A percentile compares a stretch with the other conserved stretches of the same genome.
Conservation (phyloP, 1,140 invertebrate species). For the Neodiprion lecontei region DNA sequence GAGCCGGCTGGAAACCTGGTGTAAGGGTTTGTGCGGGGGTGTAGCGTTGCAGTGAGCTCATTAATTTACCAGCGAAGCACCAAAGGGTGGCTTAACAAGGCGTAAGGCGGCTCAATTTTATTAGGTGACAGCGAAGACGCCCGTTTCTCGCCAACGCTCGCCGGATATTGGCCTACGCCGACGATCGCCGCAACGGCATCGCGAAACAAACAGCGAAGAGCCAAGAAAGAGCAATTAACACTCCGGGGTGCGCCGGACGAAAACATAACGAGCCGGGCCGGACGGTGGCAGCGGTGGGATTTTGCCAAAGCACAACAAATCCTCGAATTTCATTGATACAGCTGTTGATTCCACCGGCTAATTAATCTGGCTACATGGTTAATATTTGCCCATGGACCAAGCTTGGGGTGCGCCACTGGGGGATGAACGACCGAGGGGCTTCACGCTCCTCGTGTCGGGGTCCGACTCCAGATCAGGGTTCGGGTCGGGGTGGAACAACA, state of each 20-base stretch:
- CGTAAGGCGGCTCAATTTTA: slow-evolving; percentile 52
- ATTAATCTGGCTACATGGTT: slow-evolving; percentile 37
- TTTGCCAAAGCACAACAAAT: not conserved
- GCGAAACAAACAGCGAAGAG: slow-evolving; percentile 38
- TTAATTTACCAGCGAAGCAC: slow-evolving; percentile 57
- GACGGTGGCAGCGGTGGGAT: slow-evolving; percentile 25
- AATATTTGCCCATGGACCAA: slow-evolving; percentile 31
- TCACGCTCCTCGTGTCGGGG: slow-evolving; percentile 34
- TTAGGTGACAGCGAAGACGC: slow-evolving; percentile 54
- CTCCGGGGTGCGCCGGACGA: slow-evolving; percentile 45
- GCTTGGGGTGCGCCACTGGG: not conserved
- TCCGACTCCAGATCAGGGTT: slow-evolving; percentile 34
- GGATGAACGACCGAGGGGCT: slow-evolving; percentile 21
- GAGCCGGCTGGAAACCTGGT: slow-evolving; percentile 38
- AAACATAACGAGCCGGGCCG: slow-evolving; percentile 49
- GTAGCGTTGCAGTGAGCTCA: slow-evolving; percentile 59
- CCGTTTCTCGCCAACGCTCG: slow-evolving; percentile 10
- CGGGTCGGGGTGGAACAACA: slow-evolving; percentile 48
- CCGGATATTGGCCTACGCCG: not conserved
- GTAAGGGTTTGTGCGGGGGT: slow-evolving; percentile 52
- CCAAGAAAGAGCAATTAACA: slow-evolving; percentile 54
- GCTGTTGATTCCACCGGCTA: slow-evolving; percentile 33
- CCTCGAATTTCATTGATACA: slow-evolving; percentile 15
- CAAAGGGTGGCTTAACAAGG: slow-evolving; percentile 58
- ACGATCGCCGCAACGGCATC: not conserved